Base-by-base conservation (phyloP, 2,888 invertebrate genomes). In the Lasioglossum lativentre region DNA sequence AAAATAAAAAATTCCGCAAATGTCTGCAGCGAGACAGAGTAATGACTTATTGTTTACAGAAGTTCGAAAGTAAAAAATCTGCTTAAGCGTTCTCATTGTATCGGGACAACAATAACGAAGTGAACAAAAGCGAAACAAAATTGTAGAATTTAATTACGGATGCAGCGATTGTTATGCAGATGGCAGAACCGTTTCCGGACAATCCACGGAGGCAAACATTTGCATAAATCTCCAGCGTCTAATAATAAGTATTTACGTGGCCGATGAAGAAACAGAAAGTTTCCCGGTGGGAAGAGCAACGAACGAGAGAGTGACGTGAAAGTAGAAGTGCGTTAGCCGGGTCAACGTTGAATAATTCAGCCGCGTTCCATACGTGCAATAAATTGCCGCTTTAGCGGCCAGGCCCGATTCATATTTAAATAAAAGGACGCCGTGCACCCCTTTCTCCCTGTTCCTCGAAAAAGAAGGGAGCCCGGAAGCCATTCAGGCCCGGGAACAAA, bases 401-500 rank as follows among this genome's bases (percentile, higher is more conserved):
- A 40, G 56, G 19, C 40, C 40, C 75, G 75, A 75, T 75, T 59
- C 59, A 38, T 75, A 63, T 75, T 75, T 40, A 75, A 75, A 59
- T 45, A 27, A 47, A 76, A 68, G 30, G 27, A 19, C 16, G 6
- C n/a, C n/a, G 16, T 40, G 14, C 42, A 3, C 30, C 12, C 4
- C 16, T 27, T 42, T n/a, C 10, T 8, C 16, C 12, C 30, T 16
- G 47, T 30, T 27, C 63, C 68, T 83, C 56, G 70, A 70, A 85
- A 70, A 82, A 75, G 66, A 52, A 30, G 52, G 38, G 38, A 70
- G 75, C 70, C 72, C 52, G 70, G 74, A 66, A 74, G 71, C 45
- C 66, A 63, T 79, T 86, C 66, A 47, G 47, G 63, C 75, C 68
- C 70, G 71, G 73, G 74, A 88, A 74, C 80, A 80, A 84, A 84